These are phyloP conservation scores for Xiphydria camelus DNA, from an alignment of 2,888 invertebrate species.

Conservation along the genomic window DNA sequence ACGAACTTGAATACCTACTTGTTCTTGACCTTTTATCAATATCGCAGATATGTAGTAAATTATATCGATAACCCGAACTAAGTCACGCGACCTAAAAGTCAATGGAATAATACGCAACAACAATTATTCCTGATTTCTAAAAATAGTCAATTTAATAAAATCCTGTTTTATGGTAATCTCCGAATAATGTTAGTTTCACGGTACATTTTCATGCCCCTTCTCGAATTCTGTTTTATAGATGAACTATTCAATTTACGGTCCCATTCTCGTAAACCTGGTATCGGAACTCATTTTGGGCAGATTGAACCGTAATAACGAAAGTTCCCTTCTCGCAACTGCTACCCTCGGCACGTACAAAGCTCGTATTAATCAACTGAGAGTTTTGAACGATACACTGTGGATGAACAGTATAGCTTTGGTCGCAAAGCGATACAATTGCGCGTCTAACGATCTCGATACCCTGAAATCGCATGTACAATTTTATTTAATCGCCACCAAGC, in stretches of 20 bases:
- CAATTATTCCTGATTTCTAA: no score
- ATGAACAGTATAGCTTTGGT: constrained; percentile 64
- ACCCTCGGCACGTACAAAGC: constrained; percentile 60
- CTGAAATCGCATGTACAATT: constrained; percentile 27
- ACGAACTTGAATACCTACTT: no score
- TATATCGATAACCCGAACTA: no score
- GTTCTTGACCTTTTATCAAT: no score
- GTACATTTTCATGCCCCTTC: no score
- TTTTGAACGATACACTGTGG: constrained; percentile 65
- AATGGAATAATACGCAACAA: no score
- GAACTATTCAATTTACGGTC: constrained; percentile 11
- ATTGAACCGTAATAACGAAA: constrained; percentile 17
- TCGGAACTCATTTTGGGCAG: constrained; percentile 19
- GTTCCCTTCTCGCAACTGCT: constrained; percentile 49
- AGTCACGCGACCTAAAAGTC: no score
- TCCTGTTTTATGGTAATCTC: no score
- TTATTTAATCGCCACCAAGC: constrained; percentile 26
- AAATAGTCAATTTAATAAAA: no score
- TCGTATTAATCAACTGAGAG: constrained; percentile 60
- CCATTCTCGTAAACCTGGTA: constrained; percentile 10
- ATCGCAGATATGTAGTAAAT: no score
- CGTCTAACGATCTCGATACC: constrained; percentile 35
- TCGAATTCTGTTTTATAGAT: background rate
- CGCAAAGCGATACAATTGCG: constrained; percentile 56
- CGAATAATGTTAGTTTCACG: no score